Evolutionary conservation across 2,888 invertebrate species (phyloP).

Genomic region (Platycnemis pennipes): DNA sequence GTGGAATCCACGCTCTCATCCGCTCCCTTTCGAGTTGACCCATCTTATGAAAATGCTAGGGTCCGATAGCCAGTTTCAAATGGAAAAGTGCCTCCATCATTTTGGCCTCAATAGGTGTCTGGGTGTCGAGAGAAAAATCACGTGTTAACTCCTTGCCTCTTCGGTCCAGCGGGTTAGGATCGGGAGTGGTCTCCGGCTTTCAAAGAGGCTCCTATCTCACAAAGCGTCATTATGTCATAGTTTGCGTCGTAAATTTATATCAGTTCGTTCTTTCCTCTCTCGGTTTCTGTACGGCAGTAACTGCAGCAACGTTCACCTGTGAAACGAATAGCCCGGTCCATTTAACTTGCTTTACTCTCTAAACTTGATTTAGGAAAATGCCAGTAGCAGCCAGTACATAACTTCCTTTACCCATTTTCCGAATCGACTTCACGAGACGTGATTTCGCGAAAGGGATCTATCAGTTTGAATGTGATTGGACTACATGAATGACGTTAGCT

Average conservation of each 20-base stretch:
- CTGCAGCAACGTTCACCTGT: neutral
- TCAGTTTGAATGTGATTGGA: neutral
- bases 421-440: neutral
- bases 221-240: neutral
- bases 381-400: neutral
- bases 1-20: neutral
- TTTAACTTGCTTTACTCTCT: no score
- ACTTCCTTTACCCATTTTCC: neutral
- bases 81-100: neutral
- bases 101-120: neutral
- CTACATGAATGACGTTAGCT: no score
- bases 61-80: neutral
- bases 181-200: neutral
- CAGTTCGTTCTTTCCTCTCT: neutral
- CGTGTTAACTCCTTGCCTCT: no score
- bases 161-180: neutral
- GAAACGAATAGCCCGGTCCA: no score
- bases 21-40: neutral
- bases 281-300: neutral
- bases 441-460: neutral
- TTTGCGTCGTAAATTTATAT: neutral
- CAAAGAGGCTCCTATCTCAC: neutral
- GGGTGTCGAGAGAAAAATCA: neutral
- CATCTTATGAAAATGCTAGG: neutral
- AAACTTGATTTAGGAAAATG: no score